Conservation (phyloP, 2,888 invertebrate genomes). For the Agriopis marginaria region DNA sequence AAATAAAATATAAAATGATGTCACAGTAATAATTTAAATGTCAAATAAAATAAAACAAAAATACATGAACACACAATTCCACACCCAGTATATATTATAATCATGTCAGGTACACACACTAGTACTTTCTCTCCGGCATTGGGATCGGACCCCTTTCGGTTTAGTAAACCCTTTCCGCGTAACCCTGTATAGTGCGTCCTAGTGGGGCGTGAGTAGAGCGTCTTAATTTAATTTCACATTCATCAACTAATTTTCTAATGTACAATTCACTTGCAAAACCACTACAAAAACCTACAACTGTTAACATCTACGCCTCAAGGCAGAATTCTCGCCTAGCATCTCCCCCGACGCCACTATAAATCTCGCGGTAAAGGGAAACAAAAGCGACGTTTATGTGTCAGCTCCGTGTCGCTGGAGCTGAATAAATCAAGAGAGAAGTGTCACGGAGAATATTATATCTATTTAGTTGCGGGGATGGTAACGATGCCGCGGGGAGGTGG, state of each 20-base stretch:
- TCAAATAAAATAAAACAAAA: too few species aligned
- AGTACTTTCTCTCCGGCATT: too few species aligned
- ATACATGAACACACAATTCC: too few species aligned
- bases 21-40: too few species aligned
- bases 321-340: slow-evolving; percentile 45
- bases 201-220: too few species aligned
- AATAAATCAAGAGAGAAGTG: slow-evolving; percentile 77
- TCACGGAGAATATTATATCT: slow-evolving; percentile 49
- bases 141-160: too few species aligned
- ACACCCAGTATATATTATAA: too few species aligned
- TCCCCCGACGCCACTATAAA: slow-evolving; percentile 56
- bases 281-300: not conserved
- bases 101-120: too few species aligned
- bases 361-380: slow-evolving; percentile 78
- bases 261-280: not conserved
- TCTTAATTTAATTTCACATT: not conserved
- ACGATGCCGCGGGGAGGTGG: slow-evolving; percentile 71
- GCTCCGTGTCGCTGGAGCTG: slow-evolving; percentile 67
- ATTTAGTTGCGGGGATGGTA: slow-evolving; percentile 43
- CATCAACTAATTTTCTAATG: not conserved
- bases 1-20: too few species aligned
- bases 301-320: slow-evolving; percentile 20
- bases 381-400: slow-evolving; percentile 85
- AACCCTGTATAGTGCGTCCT: too few species aligned
- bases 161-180: too few species aligned